Conservation (phyloP, 2,113 vertebrate species). For the Sinocyclocheilus rhinocerous region DNA sequence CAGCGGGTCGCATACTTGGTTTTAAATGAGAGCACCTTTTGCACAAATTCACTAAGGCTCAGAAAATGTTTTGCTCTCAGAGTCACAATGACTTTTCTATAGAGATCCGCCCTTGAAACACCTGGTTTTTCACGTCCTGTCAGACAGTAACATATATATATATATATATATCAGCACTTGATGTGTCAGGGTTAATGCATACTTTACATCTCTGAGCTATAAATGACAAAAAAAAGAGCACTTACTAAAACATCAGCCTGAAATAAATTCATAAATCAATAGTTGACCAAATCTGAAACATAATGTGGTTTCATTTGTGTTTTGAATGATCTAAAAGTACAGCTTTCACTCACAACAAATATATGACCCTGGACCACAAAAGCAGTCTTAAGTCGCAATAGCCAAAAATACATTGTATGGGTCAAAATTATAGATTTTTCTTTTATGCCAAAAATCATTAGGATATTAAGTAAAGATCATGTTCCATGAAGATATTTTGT, state of each 20-base stretch:
- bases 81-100: neutral
- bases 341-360: too few species aligned
- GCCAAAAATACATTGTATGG: too few species aligned
- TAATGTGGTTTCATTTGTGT: neutral
- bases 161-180: too few species aligned
- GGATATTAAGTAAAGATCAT: too few species aligned
- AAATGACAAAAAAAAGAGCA: neutral
- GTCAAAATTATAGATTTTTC: too few species aligned
- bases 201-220: neutral
- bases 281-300: neutral
- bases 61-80: neutral
- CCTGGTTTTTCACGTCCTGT: neutral
- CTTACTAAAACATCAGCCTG: neutral
- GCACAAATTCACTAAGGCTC: neutral
- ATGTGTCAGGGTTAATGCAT: neutral
- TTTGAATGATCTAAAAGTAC: neutral
- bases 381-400: too few species aligned
- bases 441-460: too few species aligned
- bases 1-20: too few species aligned
- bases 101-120: neutral
- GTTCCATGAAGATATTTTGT: too few species aligned
- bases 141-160: neutral
- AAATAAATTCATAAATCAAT: neutral
- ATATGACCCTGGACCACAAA: too few species aligned
- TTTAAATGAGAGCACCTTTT: neutral